Evolutionary conservation across 2,888 invertebrate genomes (phyloP), one percentile per base, ranked within the genome.

Genomic region (Hyposoter didymator): DNA sequence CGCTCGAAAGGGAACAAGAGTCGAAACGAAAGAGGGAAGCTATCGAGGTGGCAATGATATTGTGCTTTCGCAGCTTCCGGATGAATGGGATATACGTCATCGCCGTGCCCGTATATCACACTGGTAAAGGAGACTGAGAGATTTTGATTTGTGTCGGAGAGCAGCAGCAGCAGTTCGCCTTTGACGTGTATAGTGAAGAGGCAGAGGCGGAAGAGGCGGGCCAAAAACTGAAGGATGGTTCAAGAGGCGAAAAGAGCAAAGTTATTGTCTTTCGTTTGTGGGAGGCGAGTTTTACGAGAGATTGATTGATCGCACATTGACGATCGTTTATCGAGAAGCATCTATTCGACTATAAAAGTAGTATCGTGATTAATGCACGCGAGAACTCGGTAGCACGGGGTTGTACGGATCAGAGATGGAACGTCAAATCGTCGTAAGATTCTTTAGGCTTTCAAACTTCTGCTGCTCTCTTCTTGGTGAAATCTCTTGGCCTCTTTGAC

Each of bases 31-130:
- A 52, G 78, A 28, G 67, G 73, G 66, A 12, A 35, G 59, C n/a
- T 66, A 76, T 82, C 69, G 74, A 82, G 78, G 69, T 78, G 78
- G 59, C 82, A 74, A 85, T 82, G 82, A 78, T 78, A 85, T 82
- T 82, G 82, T 82, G 78, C 82, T 85, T 85, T 85, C 70, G 82
- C 78, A 82, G 82, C 45, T 78, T 73, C 55, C 78, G 74, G 14
- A 72, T 64, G 62, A 67, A 66, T 64, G 79, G 62, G 74, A 84
- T 74, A 78, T 22, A 59, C 32, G 17, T 10, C 39, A 59, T 28
- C 17, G 55, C 55, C n/a, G 49, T 49, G n/a, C 3, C 5, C 32
- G 32, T 49, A 14, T 1, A n/a, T 49, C 10, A 17, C n/a, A 32
- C 2, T n/a, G n/a, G 32, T 70, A 22, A 28, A 32, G 10, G 70